These are phyloP conservation scores for Chrysotoxum bicinctum DNA, from an alignment of 2,888 invertebrate genomes.

Conservation along the genomic window DNA sequence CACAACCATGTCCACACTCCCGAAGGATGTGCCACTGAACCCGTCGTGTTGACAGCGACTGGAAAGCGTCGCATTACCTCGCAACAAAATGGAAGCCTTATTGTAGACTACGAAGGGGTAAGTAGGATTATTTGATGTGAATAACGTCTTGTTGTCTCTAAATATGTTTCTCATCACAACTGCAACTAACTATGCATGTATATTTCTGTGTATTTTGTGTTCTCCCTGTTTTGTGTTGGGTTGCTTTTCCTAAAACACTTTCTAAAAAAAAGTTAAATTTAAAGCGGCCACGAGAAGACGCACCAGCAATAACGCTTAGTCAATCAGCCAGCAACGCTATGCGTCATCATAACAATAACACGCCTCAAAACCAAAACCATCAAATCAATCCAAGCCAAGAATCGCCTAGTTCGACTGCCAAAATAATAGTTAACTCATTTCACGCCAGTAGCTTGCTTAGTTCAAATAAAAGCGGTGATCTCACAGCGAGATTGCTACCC, in stretches of 20 bases:
- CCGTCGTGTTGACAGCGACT: neutral
- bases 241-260: conserved; percentile 49
- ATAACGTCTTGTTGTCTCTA: conserved; percentile 4
- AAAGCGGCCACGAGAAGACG: conserved; percentile 80
- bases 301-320: conserved; percentile 58
- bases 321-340: conserved; percentile 61
- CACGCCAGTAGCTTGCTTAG: conserved; percentile 80
- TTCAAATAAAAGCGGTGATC: conserved; percentile 62
- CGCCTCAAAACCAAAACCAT: conserved; percentile 45
- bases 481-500: conserved; percentile 23
- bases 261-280: conserved; percentile 64
- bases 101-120: conserved; percentile 49
- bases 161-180: conserved; percentile 1
- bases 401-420: conserved; percentile 72
- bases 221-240: conserved; percentile 22
- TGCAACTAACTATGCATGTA: conserved; percentile 40
- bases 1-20: conserved; percentile 76
- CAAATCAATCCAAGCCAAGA: conserved; percentile 41
- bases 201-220: conserved; percentile 47
- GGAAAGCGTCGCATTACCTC: conserved; percentile 47
- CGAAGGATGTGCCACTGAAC: conserved; percentile 52
- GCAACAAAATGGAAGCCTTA: neutral
- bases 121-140: conserved; percentile 18
- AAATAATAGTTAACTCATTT: conserved; percentile 80
- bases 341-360: conserved; percentile 47